Evolutionary conservation across 2,113 vertebrate species (phyloP).

Genomic region (Hemibagrus wyckioides): DNA sequence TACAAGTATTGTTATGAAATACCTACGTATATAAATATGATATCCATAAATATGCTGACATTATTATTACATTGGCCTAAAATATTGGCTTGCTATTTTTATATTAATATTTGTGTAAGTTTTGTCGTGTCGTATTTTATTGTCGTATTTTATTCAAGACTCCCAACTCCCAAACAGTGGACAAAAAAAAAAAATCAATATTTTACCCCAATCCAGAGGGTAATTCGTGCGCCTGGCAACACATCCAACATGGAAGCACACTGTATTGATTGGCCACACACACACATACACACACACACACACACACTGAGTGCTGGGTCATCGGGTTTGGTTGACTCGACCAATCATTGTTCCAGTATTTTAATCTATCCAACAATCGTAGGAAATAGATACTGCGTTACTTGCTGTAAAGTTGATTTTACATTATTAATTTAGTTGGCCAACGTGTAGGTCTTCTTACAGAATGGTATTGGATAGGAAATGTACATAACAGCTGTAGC

Average conservation of each 20-base stretch:
- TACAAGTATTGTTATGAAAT: not conserved
- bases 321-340: not conserved
- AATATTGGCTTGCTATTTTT: not conserved
- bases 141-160: not conserved
- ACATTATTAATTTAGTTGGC: not conserved
- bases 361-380: not conserved
- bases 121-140: not conserved
- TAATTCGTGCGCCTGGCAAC: not conserved
- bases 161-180: not conserved
- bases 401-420: not conserved
- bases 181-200: not conserved
- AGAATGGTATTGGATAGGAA: not conserved
- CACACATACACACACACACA: no score
- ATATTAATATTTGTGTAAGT: not conserved
- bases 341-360: not conserved
- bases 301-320: not conserved
- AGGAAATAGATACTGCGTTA: not conserved
- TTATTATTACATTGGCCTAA: not conserved
- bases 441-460: not conserved
- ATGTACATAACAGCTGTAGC: not conserved
- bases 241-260: not conserved
- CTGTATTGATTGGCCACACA: not conserved
- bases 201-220: not conserved
- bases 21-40: not conserved
- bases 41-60: not conserved